Percentiles rank a stretch among this genome's conserved stretches.
phyloP scores from a whole-genome alignment of 2,797 vertebrate genomes.

The Cheirogaleus major region DNA sequence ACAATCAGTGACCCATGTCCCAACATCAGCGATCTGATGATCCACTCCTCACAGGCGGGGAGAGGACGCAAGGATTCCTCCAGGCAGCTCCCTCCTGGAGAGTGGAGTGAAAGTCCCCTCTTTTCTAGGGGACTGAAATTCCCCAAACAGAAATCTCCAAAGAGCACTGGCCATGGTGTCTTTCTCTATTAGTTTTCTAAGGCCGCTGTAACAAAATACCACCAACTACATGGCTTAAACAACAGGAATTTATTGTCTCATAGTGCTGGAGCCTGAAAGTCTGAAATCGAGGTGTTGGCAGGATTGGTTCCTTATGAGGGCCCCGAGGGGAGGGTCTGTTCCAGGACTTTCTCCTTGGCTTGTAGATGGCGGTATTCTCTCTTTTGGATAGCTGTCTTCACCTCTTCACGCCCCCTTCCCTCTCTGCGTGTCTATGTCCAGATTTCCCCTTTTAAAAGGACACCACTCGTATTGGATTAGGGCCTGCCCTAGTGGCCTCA shows the following conservation, averaged over 20 bases:
- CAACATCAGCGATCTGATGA: background rate
- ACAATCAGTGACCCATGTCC: background rate
- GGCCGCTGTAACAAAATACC: background rate
- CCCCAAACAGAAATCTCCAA: background rate
- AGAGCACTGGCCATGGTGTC: background rate
- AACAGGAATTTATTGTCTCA: background rate
- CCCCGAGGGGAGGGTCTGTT: background rate
- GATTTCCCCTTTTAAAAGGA: background rate
- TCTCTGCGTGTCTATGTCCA: background rate
- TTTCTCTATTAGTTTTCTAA: background rate
- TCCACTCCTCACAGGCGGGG: background rate
- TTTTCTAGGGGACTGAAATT: background rate
- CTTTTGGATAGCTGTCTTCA: background rate
- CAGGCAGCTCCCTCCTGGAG: background rate
- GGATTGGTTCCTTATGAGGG: background rate
- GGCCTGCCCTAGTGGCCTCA: background rate
- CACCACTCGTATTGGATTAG: background rate
- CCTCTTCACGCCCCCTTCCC: background rate
- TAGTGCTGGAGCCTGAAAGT: background rate
- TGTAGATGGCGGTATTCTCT: background rate
- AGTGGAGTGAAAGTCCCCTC: background rate
- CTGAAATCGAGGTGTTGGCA: background rate
- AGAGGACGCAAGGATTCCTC: background rate
- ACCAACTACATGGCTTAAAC: no score
- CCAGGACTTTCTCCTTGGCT: background rate